Percentiles rank a stretch among this genome's conserved stretches.
Evolutionary conservation across 2,888 invertebrate species (phyloP).

Genomic region (Drosophila nr. perissopoda): DNA sequence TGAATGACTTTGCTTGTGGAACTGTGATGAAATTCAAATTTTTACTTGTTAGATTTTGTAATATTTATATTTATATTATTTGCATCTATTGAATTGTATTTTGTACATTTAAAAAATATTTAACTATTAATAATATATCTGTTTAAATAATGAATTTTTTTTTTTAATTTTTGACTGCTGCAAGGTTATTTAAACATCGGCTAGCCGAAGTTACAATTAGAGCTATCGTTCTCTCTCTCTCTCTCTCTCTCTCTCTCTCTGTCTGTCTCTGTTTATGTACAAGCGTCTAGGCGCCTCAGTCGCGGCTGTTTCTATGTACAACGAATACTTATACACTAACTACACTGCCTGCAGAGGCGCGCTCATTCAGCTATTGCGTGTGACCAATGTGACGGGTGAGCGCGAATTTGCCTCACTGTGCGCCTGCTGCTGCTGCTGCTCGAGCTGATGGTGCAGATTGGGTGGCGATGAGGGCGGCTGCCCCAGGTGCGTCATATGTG

Average conservation of each 20-base stretch:
- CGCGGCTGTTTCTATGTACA: slow-evolving; percentile 73
- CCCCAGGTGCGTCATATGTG: slow-evolving; percentile 80
- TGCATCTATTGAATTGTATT: neutral
- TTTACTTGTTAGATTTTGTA: neutral
- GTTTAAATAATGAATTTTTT: accelerated
- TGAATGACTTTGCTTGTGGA: neutral
- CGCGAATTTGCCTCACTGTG: slow-evolving; percentile 46
- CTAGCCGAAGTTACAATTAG: slow-evolving; percentile 32
- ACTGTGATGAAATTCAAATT: neutral
- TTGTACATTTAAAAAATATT: neutral
- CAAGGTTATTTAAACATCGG: slow-evolving; percentile 50
- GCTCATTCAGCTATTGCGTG: slow-evolving; percentile 86
- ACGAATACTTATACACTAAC: slow-evolving; percentile 62
- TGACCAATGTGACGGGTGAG: slow-evolving; percentile 86
- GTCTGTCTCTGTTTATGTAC: slow-evolving; percentile 55
- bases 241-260: neutral
- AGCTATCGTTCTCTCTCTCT: neutral
- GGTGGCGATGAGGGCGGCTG: slow-evolving; percentile 59
- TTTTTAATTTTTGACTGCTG: slow-evolving; percentile 4
- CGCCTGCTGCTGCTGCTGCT: slow-evolving; percentile 27
- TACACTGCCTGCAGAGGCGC: neutral
- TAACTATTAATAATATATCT: neutral
- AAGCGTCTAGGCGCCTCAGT: slow-evolving; percentile 78
- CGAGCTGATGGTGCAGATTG: slow-evolving; percentile 22
- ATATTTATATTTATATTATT: neutral